Conservation (phyloP, 2,113 vertebrate species). For the Toxostoma redivivum region DNA sequence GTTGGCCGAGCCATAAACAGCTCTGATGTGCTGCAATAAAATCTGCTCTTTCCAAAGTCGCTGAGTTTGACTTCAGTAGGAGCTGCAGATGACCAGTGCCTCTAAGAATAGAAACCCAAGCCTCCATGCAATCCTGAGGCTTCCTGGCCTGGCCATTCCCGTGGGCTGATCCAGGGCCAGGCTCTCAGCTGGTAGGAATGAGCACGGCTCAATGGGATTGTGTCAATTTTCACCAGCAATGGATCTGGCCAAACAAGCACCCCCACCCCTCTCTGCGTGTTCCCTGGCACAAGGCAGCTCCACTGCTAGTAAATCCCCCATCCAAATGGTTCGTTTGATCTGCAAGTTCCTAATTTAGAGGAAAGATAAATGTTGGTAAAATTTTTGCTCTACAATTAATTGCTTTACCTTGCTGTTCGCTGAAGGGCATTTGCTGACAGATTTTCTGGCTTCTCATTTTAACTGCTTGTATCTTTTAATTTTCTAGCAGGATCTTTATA, state of each 20-base stretch:
- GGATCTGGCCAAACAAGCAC: not conserved
- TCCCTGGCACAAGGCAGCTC: not conserved
- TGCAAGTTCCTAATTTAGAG: not conserved
- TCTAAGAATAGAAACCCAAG: not conserved
- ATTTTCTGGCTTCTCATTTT: not conserved
- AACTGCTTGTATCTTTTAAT: not conserved
- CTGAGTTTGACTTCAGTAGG: not conserved
- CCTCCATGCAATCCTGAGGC: not conserved
- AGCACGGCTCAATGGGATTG: not conserved
- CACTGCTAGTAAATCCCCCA: not conserved
- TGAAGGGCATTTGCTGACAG: not conserved
- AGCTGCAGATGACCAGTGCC: not conserved
- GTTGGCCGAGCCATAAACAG: accelerated
- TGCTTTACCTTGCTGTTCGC: not conserved
- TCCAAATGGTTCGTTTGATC: not conserved
- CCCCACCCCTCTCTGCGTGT: accelerated
- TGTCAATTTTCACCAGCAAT: slow-evolving; percentile 1
- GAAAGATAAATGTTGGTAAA: not conserved
- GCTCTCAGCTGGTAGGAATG: slow-evolving; percentile 14
- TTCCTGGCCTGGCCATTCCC: not conserved
- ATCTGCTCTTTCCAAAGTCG: not conserved
- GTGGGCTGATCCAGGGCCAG: not conserved
- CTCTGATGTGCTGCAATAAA: not conserved
- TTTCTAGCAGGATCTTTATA: not conserved
- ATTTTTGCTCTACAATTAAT: not conserved